phyloP scores from a whole-genome alignment of 2,888 invertebrate species.

The Enoplolaimus lenunculus region DNA sequence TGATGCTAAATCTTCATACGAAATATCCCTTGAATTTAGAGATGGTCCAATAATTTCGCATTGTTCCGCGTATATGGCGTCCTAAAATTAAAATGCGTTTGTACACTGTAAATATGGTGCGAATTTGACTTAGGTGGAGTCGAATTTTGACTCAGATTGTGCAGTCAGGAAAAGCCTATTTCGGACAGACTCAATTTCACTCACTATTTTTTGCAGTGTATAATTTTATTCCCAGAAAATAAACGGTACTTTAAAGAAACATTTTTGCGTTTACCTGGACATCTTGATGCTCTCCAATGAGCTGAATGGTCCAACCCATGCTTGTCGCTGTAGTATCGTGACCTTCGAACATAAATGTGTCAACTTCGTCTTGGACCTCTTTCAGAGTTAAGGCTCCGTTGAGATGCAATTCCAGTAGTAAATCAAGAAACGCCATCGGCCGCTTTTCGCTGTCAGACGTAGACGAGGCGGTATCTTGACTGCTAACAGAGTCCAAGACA shows the following conservation, averaged over 20 bases:
- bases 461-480: too few relatives aligned
- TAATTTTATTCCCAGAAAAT: too few relatives aligned
- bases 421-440: slow-evolving; percentile 69
- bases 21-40: slow-evolving; percentile 39
- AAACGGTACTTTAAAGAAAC: too few relatives aligned
- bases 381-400: slow-evolving; percentile 49
- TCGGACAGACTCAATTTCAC: too few relatives aligned
- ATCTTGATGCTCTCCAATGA: slow-evolving; percentile 63
- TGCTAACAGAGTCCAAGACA: not conserved
- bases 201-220: too few relatives aligned
- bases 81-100: too few relatives aligned
- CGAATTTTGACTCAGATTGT: too few relatives aligned
- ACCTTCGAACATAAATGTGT: slow-evolving; percentile 49
- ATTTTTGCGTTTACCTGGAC: slow-evolving; percentile 57
- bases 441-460: slow-evolving; percentile 52
- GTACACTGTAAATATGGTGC: too few relatives aligned
- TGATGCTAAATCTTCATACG: slow-evolving; percentile 44
- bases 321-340: slow-evolving; percentile 72
- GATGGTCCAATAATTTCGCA: not conserved
- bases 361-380: slow-evolving; percentile 45
- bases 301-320: slow-evolving; percentile 67
- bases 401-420: slow-evolving; percentile 64
- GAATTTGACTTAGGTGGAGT: too few relatives aligned
- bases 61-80: not conserved
- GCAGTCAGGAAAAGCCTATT: too few relatives aligned